Base-by-base conservation (phyloP, 1,140 invertebrate genomes). In the Diachasmimorpha longicaudata region DNA sequence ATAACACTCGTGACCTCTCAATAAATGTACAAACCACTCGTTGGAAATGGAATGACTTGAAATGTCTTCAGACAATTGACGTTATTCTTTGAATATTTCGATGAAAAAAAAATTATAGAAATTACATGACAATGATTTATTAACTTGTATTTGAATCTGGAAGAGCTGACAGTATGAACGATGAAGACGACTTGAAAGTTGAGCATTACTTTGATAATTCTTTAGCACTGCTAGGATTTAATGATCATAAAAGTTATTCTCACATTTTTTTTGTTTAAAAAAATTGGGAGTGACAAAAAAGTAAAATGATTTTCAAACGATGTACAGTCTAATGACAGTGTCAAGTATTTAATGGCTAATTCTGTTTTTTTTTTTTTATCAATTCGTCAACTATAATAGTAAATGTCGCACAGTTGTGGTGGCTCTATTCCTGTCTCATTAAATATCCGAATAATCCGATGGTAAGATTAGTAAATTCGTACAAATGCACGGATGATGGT, bases 401-500 rank as follows among this genome's bases (percentile, higher is more conserved):
- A 52, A 52, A 52, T 52, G 11, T 52, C 46, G 46, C 5, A 52
- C 46, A 52, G 4, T 52, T 52, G 46, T 19, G 5, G 46, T 52
- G 11, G 11, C 46, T 52, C 46, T n/a, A n/a, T 52, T 52, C 11
- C 46, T 52, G 11, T 13, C 16, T 19, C 16, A 8, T 52, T 52
- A 52, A 52, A 52, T 52, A 52, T 52, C 46, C 14, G 11, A 52
- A 52, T 52, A 52, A 52, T 52, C 46, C 46, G 46, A 52, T 52
- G 46, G 14, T 52, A 52, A 13, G 46, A 52, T 52, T 19, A 13
- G 46, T n/a, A 52, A 52, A 52, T 52, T 52, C 46, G 16, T 19
- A 52, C 46, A 52, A 52, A 52, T 52, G 46, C 46, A 52, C 46
- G 46, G 23, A 58, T 58, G 55, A 58, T 58, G 55, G 55, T 79